phyloP scores from a whole-genome alignment of 2,113 vertebrate genomes.

The Diphyllodes magnificus region DNA sequence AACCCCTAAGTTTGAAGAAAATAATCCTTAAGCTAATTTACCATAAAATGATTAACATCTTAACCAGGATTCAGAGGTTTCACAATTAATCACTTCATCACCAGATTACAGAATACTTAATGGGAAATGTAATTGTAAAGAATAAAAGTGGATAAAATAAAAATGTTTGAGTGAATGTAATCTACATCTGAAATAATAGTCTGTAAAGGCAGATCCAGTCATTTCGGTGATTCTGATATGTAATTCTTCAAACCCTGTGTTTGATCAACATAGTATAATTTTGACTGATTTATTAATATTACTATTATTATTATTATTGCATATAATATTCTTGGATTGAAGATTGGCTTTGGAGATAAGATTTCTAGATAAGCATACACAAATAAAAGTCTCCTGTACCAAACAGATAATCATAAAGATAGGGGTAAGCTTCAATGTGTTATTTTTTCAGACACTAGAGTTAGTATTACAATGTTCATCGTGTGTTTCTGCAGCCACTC shows the following conservation, averaged over 20 bases:
- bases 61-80: conserved; percentile 42
- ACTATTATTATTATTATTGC: neutral
- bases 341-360: neutral
- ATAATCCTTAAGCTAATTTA: conserved; percentile 57
- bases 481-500: neutral
- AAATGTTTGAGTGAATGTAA: neutral
- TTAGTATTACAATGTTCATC: neutral
- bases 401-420: neutral
- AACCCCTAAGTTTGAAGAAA: conserved; percentile 15
- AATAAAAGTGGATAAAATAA: conserved; percentile 19
- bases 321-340: neutral
- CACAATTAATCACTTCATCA: conserved; percentile 61
- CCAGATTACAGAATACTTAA: neutral
- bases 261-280: neutral
- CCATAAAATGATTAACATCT: conserved; percentile 39
- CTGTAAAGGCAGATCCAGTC: neutral
- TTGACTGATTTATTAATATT: neutral
- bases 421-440: neutral
- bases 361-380: neutral
- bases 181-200: neutral
- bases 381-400: neutral
- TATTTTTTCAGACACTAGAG: neutral
- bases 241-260: neutral
- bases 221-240: neutral
- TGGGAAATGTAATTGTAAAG: neutral